Base-by-base conservation (phyloP, 64 coral and sea anemone genomes). In the Stichodactyla helianthus region DNA sequence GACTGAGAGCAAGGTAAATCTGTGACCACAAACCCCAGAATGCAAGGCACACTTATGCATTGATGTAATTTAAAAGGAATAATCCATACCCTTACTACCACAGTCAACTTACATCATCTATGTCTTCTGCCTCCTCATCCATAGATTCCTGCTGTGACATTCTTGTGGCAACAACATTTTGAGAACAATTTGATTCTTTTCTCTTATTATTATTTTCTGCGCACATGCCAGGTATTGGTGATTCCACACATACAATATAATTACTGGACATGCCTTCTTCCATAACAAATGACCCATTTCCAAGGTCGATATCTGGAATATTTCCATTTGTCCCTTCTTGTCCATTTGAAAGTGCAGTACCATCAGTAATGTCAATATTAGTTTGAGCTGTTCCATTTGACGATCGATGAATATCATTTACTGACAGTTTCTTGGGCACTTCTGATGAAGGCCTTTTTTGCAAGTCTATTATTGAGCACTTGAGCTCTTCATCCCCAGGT, bases 111-210 rank as follows among this genome's bases (percentile, higher is more conserved):
- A 90, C 89, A 62, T 57, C 56, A 54, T 71, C 89, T 52, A 85
- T 84, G 57, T 59, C 77, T 0, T 83, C 89, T 60, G 57, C 71
- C 19, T 90, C 88, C 55, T 63, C 22, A 50, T 77, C 89, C n/a
- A 90, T 25, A 44, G 83, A 84, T 15, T 90, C 81, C 1, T 90
- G 54, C 60, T 86, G 44, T 13, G 89, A 90, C n/a, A 77, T 79
- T 51, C 22, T 59, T 18, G 44, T 50, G 28, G 53, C 6, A 51
- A 65, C 14, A 17, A 50, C 57, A 44, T 53, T 50, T 63, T 90
- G 82, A 64, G 71, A 90, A n/a, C 31, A 23, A n/a, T 65, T 58
- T 51, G 89, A 90, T 64, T n/a, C 83, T 79, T 77, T 90, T 51
- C 77, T 85, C 16, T 13, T 70, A 85, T 53, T 86, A 63, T 50